Conservation (phyloP, 1,140 invertebrate species). For the Pseudachorutes palmiensis region DNA sequence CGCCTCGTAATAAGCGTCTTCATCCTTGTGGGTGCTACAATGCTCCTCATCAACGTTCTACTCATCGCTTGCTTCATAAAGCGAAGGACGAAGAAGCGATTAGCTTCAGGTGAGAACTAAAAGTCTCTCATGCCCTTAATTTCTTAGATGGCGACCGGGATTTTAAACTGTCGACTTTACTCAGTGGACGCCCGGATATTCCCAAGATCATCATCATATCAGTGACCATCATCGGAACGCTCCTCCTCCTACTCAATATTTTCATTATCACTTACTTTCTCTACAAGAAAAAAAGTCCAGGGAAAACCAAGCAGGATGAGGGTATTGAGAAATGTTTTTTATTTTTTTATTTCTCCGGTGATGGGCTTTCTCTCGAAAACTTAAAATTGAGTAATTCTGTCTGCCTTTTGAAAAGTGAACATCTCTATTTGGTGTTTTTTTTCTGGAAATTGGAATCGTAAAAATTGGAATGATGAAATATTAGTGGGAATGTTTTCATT, state of each 20-base stretch:
- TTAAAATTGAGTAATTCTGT: too few relatives aligned
- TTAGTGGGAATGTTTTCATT: neutral
- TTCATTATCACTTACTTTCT: constrained; percentile 75
- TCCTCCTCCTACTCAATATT: constrained; percentile 70
- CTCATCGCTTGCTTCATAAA: constrained; percentile 80
- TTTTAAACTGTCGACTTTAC: constrained; percentile 54
- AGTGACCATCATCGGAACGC: constrained; percentile 65
- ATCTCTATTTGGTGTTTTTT: too few relatives aligned
- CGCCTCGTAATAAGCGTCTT: constrained; percentile 62
- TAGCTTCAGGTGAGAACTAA: constrained; percentile 49
- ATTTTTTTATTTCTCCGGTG: constrained; percentile 26
- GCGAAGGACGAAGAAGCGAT: constrained; percentile 60
- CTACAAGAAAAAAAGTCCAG: constrained; percentile 58
- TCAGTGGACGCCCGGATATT: constrained; percentile 57
- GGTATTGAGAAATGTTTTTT: constrained; percentile 42
- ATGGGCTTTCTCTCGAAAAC: too few relatives aligned
- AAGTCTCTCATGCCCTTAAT: constrained; percentile 42
- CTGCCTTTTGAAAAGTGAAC: constrained; percentile 1
- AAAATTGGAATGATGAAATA: constrained; percentile 10
- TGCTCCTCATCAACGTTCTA: constrained; percentile 70
- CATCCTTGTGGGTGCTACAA: constrained; percentile 59
- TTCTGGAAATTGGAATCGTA: constrained; percentile 1
- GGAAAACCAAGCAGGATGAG: constrained; percentile 44
- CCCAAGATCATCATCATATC: constrained; percentile 71
- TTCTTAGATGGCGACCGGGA: constrained; percentile 45